Base-by-base conservation (phyloP, 2,113 vertebrate genomes). In the Gorsachius goisagi region DNA sequence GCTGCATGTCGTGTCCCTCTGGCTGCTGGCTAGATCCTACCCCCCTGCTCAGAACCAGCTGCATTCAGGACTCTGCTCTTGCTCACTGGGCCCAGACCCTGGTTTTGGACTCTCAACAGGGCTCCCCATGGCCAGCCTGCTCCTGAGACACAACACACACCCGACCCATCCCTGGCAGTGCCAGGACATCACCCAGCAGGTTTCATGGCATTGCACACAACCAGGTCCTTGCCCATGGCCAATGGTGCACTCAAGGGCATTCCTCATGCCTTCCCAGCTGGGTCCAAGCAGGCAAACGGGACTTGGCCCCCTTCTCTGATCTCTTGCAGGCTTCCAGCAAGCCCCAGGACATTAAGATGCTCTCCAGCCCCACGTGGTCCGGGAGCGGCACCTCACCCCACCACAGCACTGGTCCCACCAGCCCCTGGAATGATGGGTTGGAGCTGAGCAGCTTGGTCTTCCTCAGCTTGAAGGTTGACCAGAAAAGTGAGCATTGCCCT, bases 391-490 rank as follows among this genome's bases (percentile, higher is more conserved):
- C 71, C 55, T 85, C 89, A 6, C 74, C 35, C 60, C 84, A 71
- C 53, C 30, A 33, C 72, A 71, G 59, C 74, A 44, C 53, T 20
- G 35, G 76, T 35, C 73, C 80, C 3, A 5, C 59, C 14, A 93
- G n/a, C 90, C 55, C 95, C 30, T 17, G 68, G 33, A 68, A 89
- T 1, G 12, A 90, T 3, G 9, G 1, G 15, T 73, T 41, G 2
- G 97, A 95, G 90, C 91, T 81, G 33, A 92, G 91, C 39, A 92
- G 96, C 45, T 71, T 97, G 88, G 97, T 98, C 76, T 98, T 98
- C 97, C 95, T 98, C 91, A 94, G 96, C 85, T 68, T 98, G 90
- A 98, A 96, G 92, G 63, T 94, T 83, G 93, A 98, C 77, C 86
- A 24, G 33, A 91, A 95, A 97, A 98, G 97, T 98, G 94, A 96